A percentile compares a stretch with the other conserved stretches of the same genome.
Conservation (phyloP, 2,113 vertebrate genomes). For the Pagrus major region DNA sequence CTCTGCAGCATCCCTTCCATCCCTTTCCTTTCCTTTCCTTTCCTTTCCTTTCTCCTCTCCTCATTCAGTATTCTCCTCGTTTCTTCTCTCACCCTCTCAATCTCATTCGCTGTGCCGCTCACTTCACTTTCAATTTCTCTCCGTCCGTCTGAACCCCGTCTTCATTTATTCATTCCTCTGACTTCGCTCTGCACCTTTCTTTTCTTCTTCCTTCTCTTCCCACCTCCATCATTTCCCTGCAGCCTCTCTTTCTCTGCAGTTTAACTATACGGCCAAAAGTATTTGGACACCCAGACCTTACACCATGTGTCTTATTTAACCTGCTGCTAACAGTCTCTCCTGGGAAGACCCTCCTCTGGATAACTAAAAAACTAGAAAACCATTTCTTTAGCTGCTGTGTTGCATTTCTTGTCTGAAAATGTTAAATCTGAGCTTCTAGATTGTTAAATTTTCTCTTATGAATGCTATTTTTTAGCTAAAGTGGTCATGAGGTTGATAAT, state of each 20-base stretch:
- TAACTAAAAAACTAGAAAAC: no score
- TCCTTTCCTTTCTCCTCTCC: neutral
- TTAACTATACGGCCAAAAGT: slow-evolving; percentile 3
- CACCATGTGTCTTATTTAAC: no score
- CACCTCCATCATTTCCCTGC: neutral
- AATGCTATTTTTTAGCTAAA: no score
- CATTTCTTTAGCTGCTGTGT: no score
- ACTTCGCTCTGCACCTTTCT: neutral
- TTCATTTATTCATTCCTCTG: slow-evolving; percentile 60
- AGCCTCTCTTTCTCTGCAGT: slow-evolving; percentile 1
- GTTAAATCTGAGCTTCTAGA: no score
- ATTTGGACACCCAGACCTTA: neutral
- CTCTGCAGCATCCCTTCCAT: neutral
- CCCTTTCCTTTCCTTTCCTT: neutral
- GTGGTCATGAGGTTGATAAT: no score
- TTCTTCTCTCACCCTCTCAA: slow-evolving; percentile 20
- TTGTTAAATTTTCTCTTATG: no score
- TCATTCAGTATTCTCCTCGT: slow-evolving; percentile 49
- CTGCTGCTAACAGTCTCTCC: no score
- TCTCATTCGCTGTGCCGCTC: slow-evolving; percentile 41
- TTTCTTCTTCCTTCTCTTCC: neutral
- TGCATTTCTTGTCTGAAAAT: no score
- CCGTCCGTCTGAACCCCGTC: slow-evolving; percentile 35
- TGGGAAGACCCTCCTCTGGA: no score
- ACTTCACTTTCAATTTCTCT: slow-evolving; percentile 72